Evolutionary conservation across 1,140 invertebrate species (phyloP).

Genomic region (Cylas formicarius): DNA sequence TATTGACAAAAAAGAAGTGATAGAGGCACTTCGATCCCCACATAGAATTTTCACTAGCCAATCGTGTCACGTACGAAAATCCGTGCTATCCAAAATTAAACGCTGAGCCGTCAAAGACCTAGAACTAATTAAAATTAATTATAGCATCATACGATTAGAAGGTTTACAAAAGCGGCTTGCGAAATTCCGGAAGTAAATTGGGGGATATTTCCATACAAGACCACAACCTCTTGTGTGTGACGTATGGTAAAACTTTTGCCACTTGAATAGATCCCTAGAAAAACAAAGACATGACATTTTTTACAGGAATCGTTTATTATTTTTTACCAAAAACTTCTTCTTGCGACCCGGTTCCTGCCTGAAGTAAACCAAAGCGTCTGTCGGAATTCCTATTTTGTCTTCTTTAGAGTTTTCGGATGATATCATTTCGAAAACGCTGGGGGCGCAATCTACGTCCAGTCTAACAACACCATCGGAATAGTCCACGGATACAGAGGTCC

Average conservation of each 20-base stretch:
- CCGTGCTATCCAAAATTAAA: too few relatives aligned
- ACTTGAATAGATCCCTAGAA: conserved; percentile 42
- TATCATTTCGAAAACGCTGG: conserved; percentile 35
- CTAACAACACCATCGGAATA: conserved; percentile 31
- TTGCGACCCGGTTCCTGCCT: conserved; percentile 45
- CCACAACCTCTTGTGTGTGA: conserved; percentile 35
- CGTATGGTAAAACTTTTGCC: conserved; percentile 39
- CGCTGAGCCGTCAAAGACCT: too few relatives aligned
- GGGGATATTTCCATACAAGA: conserved; percentile 33
- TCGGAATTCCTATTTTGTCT: conserved; percentile 34
- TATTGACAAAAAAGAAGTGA: too few relatives aligned
- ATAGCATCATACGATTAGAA: too few relatives aligned
- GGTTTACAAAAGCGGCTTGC: conserved; percentile 31
- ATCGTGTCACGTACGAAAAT: too few relatives aligned
- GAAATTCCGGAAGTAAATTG: conserved; percentile 26
- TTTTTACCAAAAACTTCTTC: conserved; percentile 44
- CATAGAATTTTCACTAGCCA: too few relatives aligned
- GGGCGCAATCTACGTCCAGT: conserved; percentile 38
- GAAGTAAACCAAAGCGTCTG: conserved; percentile 44
- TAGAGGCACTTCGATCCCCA: too few relatives aligned
- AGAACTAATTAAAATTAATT: too few relatives aligned
- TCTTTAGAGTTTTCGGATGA: conserved; percentile 18
- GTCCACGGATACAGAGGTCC: conserved; percentile 36
- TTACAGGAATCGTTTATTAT: too few relatives aligned
- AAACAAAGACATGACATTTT: conserved; percentile 14